Conservation (phyloP, 2,797 vertebrate genomes). For the Lepus townsendii region DNA sequence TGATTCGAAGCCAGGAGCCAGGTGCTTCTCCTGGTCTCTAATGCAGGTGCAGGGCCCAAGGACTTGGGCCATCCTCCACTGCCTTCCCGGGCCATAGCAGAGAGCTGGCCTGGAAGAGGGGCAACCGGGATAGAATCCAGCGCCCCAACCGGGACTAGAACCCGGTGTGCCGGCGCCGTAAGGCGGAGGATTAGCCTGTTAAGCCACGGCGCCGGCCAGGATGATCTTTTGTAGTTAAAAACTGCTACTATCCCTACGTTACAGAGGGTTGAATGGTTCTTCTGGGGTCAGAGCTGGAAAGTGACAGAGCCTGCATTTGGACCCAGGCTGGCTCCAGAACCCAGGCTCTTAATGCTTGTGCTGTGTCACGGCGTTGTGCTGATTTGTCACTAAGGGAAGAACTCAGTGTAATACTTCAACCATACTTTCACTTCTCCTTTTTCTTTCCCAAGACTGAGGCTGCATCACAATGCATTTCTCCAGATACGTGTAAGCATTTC, state of each 20-base stretch:
- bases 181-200: too few species aligned
- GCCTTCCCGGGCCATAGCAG: too few species aligned
- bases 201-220: too few species aligned
- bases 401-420: background rate
- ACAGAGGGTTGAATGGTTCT: background rate
- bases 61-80: too few species aligned
- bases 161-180: too few species aligned
- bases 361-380: background rate
- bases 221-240: background rate
- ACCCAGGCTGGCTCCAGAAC: background rate
- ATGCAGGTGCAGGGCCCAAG: too few species aligned
- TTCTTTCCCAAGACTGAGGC: constrained; percentile 25
- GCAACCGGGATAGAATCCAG: too few species aligned
- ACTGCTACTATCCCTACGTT: background rate
- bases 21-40: too few species aligned
- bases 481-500: background rate
- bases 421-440: background rate
- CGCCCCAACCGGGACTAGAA: too few species aligned
- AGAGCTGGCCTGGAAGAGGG: too few species aligned
- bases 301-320: background rate
- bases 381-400: background rate
- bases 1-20: too few species aligned
- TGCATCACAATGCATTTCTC: background rate
- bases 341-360: background rate
- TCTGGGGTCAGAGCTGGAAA: background rate